Conservation (phyloP, 2,888 invertebrate genomes). For the Omphaloscelis lunosa region DNA sequence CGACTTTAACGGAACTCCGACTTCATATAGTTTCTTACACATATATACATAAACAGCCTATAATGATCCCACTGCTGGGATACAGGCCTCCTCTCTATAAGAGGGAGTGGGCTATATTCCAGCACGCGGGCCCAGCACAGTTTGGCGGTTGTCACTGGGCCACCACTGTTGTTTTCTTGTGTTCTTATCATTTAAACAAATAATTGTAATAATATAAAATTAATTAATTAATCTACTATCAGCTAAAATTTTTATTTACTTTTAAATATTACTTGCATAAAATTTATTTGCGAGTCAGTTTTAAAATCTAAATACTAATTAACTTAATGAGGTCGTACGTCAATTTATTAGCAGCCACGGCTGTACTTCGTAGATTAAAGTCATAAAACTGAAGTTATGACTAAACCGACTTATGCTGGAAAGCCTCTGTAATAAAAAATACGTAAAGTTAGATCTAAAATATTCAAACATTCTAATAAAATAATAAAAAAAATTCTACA, state of each 20-base stretch:
- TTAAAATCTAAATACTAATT: constrained; percentile 78
- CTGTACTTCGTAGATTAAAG: constrained; percentile 31
- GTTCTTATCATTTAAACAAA: not conserved
- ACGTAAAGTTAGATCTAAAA: not conserved
- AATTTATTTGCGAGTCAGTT: constrained; percentile 57
- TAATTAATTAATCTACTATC: not conserved
- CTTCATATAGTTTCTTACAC: too few relatives aligned
- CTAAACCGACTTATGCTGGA: not conserved
- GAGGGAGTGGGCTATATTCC: not conserved
- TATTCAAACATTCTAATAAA: not conserved
- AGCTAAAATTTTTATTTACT: constrained; percentile 40
- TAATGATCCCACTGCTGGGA: not conserved
- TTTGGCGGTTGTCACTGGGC: not conserved
- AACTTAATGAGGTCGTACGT: constrained; percentile 69
- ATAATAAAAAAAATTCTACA: not conserved
- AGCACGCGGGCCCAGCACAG: not conserved
- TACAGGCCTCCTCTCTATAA: not conserved
- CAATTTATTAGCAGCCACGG: constrained; percentile 42
- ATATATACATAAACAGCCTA: not conserved
- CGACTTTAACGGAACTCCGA: too few relatives aligned
- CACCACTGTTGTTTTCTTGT: too few relatives aligned
- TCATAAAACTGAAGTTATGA: constrained; percentile 38
- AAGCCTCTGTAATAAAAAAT: constrained; percentile 15
- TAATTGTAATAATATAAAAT: not conserved
- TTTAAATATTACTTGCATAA: constrained; percentile 59